Conservation (phyloP, 1,140 invertebrate genomes). For the Caenorhabditis brenneri region DNA sequence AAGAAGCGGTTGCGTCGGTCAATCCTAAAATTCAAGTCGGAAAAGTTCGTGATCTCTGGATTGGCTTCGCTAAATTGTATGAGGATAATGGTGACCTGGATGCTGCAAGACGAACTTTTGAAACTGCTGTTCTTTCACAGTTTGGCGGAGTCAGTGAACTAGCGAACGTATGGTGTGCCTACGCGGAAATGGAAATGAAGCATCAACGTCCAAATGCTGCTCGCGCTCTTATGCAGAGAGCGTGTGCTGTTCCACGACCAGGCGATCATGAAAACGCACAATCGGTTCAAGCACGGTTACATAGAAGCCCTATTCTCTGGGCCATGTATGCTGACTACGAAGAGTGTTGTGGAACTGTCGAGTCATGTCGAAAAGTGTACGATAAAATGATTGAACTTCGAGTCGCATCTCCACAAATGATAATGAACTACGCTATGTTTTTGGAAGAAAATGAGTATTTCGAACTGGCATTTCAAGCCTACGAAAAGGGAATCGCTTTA, state of each 20-base stretch:
- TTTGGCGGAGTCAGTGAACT: constrained; percentile 96
- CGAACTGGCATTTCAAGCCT: constrained; percentile 96
- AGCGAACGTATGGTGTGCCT: constrained; percentile 96
- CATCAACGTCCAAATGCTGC: constrained; percentile 82
- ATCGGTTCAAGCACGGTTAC: constrained; percentile 92
- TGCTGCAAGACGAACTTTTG: constrained; percentile 90
- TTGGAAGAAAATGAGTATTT: constrained; percentile 98
- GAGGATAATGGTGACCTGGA: constrained; percentile 87
- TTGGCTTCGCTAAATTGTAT: constrained; percentile 97
- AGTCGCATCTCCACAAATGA: constrained; percentile 93
- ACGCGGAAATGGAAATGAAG: constrained; percentile 96
- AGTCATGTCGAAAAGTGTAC: constrained; percentile 97
- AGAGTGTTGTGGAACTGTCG: constrained; percentile 94
- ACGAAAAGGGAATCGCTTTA: constrained; percentile 94
- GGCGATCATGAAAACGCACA: constrained; percentile 91
- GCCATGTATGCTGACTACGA: constrained; percentile 98
- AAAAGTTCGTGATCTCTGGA: constrained; percentile 91
- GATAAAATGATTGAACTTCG: constrained; percentile 96
- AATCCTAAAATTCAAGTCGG: constrained; percentile 94
- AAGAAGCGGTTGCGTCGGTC: constrained; percentile 96
- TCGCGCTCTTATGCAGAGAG: constrained; percentile 91
- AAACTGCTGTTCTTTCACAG: constrained; percentile 88
- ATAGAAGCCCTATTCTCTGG: constrained; percentile 97
- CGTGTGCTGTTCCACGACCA: constrained; percentile 88
- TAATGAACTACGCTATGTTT: constrained; percentile 97